These are phyloP conservation scores for Tetragonisca angustula DNA, from an alignment of 2,888 invertebrate species.

Conservation along the genomic window DNA sequence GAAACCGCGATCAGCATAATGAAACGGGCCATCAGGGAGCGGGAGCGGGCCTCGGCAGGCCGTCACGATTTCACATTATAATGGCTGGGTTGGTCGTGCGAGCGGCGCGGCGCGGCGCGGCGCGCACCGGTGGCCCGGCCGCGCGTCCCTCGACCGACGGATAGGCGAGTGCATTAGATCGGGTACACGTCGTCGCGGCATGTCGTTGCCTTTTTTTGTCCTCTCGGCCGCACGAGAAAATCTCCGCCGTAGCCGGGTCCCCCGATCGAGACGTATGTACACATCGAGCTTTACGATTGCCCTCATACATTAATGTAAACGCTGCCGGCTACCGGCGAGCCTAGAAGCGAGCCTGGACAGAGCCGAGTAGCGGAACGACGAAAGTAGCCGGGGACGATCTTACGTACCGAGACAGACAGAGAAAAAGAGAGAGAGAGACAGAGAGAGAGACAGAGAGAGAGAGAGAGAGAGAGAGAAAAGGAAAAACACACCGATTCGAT, in stretches of 20 bases:
- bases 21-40: constrained; percentile 69
- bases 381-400: not conserved
- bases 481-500: constrained; percentile 10
- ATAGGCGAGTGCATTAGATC: constrained; percentile 73
- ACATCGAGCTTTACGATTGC: constrained; percentile 83
- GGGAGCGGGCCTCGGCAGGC: constrained; percentile 25
- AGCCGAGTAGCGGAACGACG: constrained; percentile 1
- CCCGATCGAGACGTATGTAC: constrained; percentile 82
- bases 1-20: constrained; percentile 72
- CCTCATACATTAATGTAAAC: constrained; percentile 83
- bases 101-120: constrained; percentile 26
- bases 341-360: constrained; percentile 25
- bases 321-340: constrained; percentile 65
- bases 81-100: constrained; percentile 59
- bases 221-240: constrained; percentile 74
- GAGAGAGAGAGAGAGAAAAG: not conserved
- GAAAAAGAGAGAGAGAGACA: no score
- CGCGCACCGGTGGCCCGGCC: constrained; percentile 58
- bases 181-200: constrained; percentile 72
- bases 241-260: constrained; percentile 67
- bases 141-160: constrained; percentile 61
- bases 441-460: no score
- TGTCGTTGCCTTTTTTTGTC: constrained; percentile 69
- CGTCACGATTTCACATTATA: constrained; percentile 73
- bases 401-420: not conserved